phyloP scores from a whole-genome alignment of 2,113 vertebrate species.

The Craseonycteris thonglongyai region DNA sequence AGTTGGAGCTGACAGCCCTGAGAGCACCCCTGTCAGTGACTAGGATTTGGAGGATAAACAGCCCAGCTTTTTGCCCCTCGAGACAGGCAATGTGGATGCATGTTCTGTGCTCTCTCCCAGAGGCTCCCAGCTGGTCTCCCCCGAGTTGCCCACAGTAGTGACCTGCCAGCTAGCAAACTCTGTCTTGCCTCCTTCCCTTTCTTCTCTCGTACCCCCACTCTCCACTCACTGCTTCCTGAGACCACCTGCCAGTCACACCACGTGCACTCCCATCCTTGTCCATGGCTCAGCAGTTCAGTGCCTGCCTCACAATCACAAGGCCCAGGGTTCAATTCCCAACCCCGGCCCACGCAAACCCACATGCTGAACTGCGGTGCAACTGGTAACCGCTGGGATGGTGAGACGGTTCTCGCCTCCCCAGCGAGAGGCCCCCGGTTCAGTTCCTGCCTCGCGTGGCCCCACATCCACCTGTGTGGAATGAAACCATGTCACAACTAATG shows the following conservation, averaged over 20 bases:
- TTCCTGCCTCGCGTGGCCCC: too few relatives aligned
- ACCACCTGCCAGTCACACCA: not conserved
- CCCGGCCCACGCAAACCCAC: too few relatives aligned
- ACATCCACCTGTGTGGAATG: too few relatives aligned
- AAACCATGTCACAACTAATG: too few relatives aligned
- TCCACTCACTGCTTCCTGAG: not conserved
- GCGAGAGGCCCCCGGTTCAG: too few relatives aligned
- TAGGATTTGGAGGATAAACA: not conserved
- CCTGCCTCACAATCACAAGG: too few relatives aligned
- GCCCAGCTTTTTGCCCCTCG: not conserved
- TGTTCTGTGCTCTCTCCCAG: not conserved
- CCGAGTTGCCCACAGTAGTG: not conserved
- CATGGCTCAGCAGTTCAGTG: too few relatives aligned
- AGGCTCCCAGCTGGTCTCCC: not conserved
- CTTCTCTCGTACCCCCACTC: not conserved
- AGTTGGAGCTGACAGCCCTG: not conserved
- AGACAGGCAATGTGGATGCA: not conserved
- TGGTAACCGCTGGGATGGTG: too few relatives aligned
- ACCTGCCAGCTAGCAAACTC: not conserved
- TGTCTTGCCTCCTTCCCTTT: not conserved
- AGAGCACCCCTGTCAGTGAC: not conserved
- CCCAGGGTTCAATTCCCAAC: too few relatives aligned
- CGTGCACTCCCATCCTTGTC: fast-evolving
- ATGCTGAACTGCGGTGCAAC: too few relatives aligned
- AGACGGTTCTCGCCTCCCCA: too few relatives aligned